Evolutionary conservation across 2,113 vertebrate genomes (phyloP).

Genomic region (Neolamprologus falcicula): DNA sequence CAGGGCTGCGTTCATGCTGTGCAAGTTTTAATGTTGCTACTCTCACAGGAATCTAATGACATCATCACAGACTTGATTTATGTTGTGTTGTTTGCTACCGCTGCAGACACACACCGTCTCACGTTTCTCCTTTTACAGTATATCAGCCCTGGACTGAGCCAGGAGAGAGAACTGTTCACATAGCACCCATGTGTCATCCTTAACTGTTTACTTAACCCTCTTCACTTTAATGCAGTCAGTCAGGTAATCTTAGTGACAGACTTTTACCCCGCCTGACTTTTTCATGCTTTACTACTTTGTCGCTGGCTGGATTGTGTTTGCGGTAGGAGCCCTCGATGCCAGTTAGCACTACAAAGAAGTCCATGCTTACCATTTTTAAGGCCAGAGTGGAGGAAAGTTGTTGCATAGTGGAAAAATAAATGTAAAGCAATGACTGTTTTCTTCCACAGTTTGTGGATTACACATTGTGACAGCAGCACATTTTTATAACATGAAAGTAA

Average conservation of each 20-base stretch:
- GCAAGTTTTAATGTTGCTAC: conserved; percentile 10
- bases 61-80: conserved; percentile 1
- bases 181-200: conserved; percentile 3
- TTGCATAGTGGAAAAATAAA: not conserved
- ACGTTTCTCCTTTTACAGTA: not conserved
- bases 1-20: not conserved
- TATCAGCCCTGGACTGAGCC: not conserved
- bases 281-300: not conserved
- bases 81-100: not conserved
- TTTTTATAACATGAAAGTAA: not conserved
- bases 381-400: not conserved
- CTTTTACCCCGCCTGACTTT: not conserved
- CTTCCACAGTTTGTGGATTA: not conserved
- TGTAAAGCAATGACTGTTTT: not conserved
- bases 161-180: not conserved
- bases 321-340: not conserved
- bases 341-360: not conserved
- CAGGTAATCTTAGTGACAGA: not conserved
- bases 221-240: not conserved
- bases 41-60: conserved; percentile 38
- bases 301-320: conserved; percentile 3
- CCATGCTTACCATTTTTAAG: not conserved
- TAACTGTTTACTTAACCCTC: not conserved
- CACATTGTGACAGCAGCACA: not conserved
- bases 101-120: not conserved